A percentile compares a stretch with the other conserved stretches of the same genome.
phyloP scores from a whole-genome alignment of 2,797 vertebrate genomes.

The Astyanax mexicanus region DNA sequence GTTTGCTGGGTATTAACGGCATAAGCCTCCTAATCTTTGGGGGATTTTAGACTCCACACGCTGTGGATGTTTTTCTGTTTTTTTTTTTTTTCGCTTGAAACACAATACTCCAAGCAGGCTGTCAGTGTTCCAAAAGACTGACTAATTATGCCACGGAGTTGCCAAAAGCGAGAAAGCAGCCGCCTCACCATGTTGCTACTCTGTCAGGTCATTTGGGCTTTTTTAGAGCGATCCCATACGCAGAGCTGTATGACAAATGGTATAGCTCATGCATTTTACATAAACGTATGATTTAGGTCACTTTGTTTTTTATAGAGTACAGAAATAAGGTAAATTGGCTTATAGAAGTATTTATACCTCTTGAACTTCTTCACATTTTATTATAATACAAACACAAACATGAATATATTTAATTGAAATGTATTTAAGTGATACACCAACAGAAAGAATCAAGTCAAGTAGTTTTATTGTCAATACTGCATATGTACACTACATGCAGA shows the following conservation, averaged over 20 bases:
- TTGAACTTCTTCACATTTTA: no score
- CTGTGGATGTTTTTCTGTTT: conserved; percentile 13
- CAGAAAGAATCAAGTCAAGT: no score
- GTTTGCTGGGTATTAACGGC: background rate
- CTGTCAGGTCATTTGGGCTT: conserved; percentile 17
- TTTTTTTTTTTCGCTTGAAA: background rate
- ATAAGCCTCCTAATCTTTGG: conserved; percentile 7
- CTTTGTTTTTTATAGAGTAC: background rate
- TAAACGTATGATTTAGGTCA: background rate
- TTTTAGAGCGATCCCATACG: background rate
- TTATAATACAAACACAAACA: no score
- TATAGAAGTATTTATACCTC: no score
- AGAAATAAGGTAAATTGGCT: background rate
- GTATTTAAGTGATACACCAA: no score
- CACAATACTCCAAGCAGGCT: conserved; percentile 38
- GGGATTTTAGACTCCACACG: conserved; percentile 18
- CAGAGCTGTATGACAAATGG: background rate
- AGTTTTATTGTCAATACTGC: no score
- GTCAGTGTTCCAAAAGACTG: conserved; percentile 49
- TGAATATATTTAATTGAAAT: no score
- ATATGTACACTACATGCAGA: no score
- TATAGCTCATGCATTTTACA: background rate
- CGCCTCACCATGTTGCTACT: conserved; percentile 31
- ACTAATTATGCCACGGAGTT: conserved; percentile 44
- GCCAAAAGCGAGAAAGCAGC: conserved; percentile 33